A percentile compares a stretch with the other conserved stretches of the same genome.
phyloP scores from a whole-genome alignment of 1,140 invertebrate species.

The Mactra quadrangularis region DNA sequence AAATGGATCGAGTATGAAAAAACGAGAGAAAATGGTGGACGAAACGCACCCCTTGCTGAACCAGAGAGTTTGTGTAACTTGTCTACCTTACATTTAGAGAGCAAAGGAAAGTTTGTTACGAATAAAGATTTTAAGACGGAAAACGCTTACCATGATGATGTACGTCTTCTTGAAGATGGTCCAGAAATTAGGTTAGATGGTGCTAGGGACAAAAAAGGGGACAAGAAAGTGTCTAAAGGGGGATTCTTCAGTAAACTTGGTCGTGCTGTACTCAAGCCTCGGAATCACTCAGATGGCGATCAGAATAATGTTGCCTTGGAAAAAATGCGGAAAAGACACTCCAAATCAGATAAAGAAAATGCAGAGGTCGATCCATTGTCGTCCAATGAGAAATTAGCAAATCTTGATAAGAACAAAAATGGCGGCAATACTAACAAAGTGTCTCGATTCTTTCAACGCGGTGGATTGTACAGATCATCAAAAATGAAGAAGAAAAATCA shows the following conservation, averaged over 20 bases:
- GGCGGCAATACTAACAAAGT: constrained; percentile 39
- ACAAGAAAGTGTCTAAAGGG: constrained; percentile 69
- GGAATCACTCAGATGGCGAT: constrained; percentile 61
- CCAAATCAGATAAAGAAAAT: constrained; percentile 54
- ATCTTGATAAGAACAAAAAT: not conserved
- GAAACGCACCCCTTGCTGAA: constrained; percentile 66
- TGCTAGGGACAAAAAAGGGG: constrained; percentile 57
- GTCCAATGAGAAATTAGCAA: not conserved
- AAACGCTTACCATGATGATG: not conserved
- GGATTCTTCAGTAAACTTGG: constrained; percentile 72
- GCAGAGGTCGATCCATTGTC: constrained; percentile 23
- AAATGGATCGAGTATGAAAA: constrained; percentile 73
- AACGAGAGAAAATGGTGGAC: constrained; percentile 32
- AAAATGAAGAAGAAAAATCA: constrained; percentile 60
- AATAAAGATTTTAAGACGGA: constrained; percentile 31
- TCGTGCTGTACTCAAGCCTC: constrained; percentile 67
- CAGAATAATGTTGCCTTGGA: not conserved
- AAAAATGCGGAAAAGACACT: constrained; percentile 33
- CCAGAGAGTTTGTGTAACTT: constrained; percentile 72
- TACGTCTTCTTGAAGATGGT: constrained; percentile 29
- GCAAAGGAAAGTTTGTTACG: constrained; percentile 52
- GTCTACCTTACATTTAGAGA: constrained; percentile 71
- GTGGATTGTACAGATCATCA: constrained; percentile 49
- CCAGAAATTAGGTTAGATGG: constrained; percentile 44
- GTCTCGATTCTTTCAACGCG: constrained; percentile 45